These are phyloP conservation scores for Atherinomorus stipes DNA, from an alignment of 2,113 vertebrate genomes.

Conservation along the genomic window DNA sequence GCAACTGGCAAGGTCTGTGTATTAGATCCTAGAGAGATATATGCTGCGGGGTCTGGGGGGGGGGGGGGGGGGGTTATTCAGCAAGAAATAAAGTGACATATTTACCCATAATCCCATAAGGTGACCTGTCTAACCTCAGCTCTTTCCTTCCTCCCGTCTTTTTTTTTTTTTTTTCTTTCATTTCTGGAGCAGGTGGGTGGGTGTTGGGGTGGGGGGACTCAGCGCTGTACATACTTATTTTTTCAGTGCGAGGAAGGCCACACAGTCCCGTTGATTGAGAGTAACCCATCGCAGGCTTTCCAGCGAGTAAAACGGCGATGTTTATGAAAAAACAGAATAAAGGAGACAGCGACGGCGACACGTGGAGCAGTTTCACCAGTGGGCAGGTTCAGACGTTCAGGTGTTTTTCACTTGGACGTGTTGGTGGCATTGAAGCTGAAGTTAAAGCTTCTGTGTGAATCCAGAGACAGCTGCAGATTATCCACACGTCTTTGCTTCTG, in stretches of 20 bases:
- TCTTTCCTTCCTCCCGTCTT: conserved; percentile 54
- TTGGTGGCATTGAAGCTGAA: background rate
- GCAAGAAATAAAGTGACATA: conserved; percentile 60
- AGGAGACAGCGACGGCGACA: conserved; percentile 1
- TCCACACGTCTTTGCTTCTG: conserved; percentile 49
- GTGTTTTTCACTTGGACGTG: conserved; percentile 16
- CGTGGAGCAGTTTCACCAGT: conserved; percentile 63
- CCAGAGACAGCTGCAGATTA: conserved; percentile 18
- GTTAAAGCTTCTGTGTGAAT: background rate
- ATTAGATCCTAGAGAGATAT: conserved; percentile 72
- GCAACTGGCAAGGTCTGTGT: conserved; percentile 61
- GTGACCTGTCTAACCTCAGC: conserved; percentile 73
- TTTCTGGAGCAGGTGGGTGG: conserved; percentile 54
- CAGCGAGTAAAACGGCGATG: conserved; percentile 41
- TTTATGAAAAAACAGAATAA: conserved; percentile 45
- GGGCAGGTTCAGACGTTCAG: conserved; percentile 66
- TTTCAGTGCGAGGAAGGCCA: conserved; percentile 71
- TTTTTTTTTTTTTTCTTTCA: conserved; percentile 24
- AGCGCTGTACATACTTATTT: conserved; percentile 84
- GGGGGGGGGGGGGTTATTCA: background rate
- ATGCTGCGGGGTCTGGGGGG: conserved; percentile 32
- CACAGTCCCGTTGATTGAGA: conserved; percentile 30
- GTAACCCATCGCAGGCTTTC: conserved; percentile 45
- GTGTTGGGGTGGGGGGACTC: conserved; percentile 44
- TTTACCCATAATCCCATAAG: conserved; percentile 74